These are phyloP conservation scores for Pyrgilauda ruficollis DNA, from an alignment of 2,113 vertebrate genomes.

Conservation along the genomic window DNA sequence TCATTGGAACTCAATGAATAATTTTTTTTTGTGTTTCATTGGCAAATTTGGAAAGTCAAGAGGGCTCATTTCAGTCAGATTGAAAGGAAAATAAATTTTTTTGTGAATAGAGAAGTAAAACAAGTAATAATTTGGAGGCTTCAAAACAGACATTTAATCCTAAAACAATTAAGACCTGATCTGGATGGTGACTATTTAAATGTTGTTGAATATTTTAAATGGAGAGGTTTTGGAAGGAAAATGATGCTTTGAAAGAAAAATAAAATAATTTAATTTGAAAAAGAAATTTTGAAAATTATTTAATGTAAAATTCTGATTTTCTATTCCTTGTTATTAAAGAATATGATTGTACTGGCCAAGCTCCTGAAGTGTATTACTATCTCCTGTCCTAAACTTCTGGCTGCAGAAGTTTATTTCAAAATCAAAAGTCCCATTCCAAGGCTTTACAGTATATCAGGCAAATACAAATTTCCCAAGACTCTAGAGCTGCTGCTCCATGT, in stretches of 20 bases:
- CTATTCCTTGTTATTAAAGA: background rate
- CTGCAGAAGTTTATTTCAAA: background rate
- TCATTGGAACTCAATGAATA: constrained; percentile 50
- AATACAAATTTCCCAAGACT: background rate
- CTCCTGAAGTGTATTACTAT: background rate
- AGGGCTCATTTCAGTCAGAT: constrained; percentile 26
- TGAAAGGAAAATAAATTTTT: background rate
- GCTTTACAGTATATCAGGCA: background rate
- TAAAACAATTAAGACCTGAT: background rate
- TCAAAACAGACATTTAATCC: background rate
- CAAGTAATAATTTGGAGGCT: background rate
- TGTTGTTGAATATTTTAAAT: background rate
- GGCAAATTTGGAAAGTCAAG: constrained; percentile 34
- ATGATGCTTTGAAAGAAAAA: background rate
- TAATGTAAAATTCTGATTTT: background rate
- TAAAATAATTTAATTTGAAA: background rate
- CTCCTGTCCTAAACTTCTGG: background rate
- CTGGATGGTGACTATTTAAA: background rate
- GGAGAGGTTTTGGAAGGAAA: background rate
- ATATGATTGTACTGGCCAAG: background rate
- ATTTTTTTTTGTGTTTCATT: background rate
- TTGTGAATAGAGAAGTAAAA: constrained; percentile 1
- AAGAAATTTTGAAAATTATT: background rate
- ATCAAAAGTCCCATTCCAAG: background rate
- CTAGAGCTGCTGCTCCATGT: background rate